Percentiles rank a stretch among this genome's conserved stretches.
Evolutionary conservation across 2,888 invertebrate species (phyloP).

Genomic region (Diplazon laetatorius): DNA sequence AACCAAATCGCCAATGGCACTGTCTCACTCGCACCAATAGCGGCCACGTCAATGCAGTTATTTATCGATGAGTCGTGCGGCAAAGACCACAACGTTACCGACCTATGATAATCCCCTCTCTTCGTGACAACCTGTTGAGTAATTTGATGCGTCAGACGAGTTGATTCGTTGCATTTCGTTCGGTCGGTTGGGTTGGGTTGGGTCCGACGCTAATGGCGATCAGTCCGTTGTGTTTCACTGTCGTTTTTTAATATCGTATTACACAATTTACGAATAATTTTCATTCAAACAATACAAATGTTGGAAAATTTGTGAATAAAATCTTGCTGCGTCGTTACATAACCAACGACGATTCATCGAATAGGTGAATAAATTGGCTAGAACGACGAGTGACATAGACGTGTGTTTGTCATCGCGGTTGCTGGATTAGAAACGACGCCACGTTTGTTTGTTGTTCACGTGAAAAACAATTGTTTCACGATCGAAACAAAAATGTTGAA

Average conservation of each 20-base stretch:
- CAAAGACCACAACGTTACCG: conserved; percentile 11
- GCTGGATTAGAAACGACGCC: conserved; percentile 4
- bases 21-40: no score
- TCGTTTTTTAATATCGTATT: conserved; percentile 28
- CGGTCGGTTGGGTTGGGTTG: no score
- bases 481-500: conserved; percentile 46
- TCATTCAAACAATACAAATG: neutral
- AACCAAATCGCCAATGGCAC: no score
- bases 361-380: neutral
- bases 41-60: no score
- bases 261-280: conserved; percentile 9
- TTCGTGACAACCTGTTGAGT: conserved; percentile 32
- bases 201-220: conserved; percentile 40
- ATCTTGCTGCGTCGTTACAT: neutral
- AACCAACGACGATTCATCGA: neutral
- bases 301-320: neutral
- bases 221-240: conserved; percentile 22
- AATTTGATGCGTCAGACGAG: no score
- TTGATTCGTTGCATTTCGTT: no score
- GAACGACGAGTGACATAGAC: no score
- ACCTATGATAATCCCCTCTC: neutral
- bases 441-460: conserved; percentile 19
- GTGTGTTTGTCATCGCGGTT: neutral
- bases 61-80: neutral
- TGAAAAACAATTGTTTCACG: neutral